These are phyloP conservation scores for Tiaroga cobitis DNA, from an alignment of 2,797 vertebrate species.

Conservation along the genomic window DNA sequence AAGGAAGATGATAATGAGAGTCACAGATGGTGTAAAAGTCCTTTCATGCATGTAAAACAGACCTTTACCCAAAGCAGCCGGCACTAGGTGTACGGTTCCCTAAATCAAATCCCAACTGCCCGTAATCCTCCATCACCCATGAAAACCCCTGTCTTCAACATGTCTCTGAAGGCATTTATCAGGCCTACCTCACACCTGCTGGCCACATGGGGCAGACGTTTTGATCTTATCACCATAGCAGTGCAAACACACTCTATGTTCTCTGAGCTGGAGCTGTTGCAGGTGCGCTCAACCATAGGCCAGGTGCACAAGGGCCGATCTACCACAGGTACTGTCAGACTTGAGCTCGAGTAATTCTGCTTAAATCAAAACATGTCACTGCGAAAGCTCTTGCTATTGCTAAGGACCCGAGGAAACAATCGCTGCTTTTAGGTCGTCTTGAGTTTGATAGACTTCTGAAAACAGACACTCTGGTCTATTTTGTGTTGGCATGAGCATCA, in stretches of 20 bases:
- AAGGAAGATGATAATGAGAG: neutral
- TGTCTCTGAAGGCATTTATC: conserved; percentile 8
- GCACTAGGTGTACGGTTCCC: conserved; percentile 69
- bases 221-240: conserved; percentile 23
- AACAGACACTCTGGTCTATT: conserved; percentile 22
- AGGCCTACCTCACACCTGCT: conserved; percentile 33
- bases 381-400: conserved; percentile 19
- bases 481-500: conserved; percentile 1
- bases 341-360: conserved; percentile 66
- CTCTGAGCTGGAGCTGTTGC: conserved; percentile 32
- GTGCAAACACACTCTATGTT: conserved; percentile 35
- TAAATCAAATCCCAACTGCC: conserved; percentile 69
- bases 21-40: neutral
- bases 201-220: conserved; percentile 32
- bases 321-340: conserved; percentile 65
- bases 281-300: conserved; percentile 70
- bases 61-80: conserved; percentile 18
- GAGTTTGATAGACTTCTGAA: neutral
- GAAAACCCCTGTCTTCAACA: conserved; percentile 65
- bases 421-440: neutral
- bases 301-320: conserved; percentile 71
- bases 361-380: conserved; percentile 75
- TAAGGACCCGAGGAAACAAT: neutral
- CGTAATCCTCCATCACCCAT: conserved; percentile 77
- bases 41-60: conserved; percentile 31